These are phyloP conservation scores for Tamias sibiricus DNA, from an alignment of 2,113 vertebrate species.

Conservation along the genomic window DNA sequence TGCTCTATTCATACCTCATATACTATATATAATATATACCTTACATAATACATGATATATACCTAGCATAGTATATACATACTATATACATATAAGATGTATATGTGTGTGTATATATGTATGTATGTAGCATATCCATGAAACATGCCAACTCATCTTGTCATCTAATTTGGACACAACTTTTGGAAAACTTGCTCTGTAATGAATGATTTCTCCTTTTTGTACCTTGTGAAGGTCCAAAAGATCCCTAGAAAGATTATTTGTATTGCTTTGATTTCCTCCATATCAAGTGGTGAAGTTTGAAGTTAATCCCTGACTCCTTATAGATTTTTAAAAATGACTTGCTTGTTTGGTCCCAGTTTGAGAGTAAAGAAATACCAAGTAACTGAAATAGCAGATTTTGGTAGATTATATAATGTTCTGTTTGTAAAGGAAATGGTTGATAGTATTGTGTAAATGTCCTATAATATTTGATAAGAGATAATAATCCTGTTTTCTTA, in stretches of 20 bases:
- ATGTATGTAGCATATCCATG: neutral
- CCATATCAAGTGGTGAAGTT: neutral
- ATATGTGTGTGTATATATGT: neutral
- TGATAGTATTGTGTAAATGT: conserved; percentile 49
- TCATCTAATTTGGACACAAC: neutral
- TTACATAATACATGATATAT: neutral
- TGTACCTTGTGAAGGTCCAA: accelerated
- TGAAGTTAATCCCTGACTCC: neutral
- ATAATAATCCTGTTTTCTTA: conserved; percentile 70
- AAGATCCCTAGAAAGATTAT: neutral
- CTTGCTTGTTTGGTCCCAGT: conserved; percentile 30
- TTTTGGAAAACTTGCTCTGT: neutral
- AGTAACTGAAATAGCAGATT: conserved; percentile 35
- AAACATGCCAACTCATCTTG: neutral
- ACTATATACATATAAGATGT: neutral
- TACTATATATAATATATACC: neutral
- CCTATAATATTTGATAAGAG: conserved; percentile 53
- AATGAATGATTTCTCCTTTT: neutral
- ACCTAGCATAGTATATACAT: neutral
- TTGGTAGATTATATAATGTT: conserved; percentile 42
- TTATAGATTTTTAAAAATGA: conserved; percentile 22
- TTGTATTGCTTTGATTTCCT: neutral
- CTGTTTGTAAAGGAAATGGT: conserved; percentile 48
- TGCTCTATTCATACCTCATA: neutral
- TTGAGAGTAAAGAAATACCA: conserved; percentile 37